Percentiles rank a stretch among this genome's conserved stretches.
phyloP scores from a whole-genome alignment of 2,797 vertebrate genomes.

The Pipistrellus pipistrellus region DNA sequence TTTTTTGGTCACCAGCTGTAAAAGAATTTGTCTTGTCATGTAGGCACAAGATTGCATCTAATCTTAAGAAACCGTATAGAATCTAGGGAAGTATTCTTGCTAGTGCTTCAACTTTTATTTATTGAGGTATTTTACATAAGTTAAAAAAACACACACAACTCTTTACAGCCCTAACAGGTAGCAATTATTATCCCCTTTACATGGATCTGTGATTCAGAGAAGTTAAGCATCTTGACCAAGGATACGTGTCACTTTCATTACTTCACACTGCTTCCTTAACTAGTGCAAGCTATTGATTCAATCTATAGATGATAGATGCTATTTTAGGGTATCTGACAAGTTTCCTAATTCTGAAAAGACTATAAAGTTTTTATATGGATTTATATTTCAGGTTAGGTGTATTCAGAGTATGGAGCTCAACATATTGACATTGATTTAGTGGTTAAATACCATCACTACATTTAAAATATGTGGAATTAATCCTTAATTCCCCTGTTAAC shows the following conservation, averaged over 20 bases:
- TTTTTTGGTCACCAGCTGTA: not conserved
- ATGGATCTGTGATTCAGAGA: slow-evolving; percentile 24
- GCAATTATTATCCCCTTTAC: not conserved
- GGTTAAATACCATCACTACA: not conserved
- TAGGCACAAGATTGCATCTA: not conserved
- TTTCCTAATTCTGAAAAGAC: slow-evolving; percentile 40
- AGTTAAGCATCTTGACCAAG: not conserved
- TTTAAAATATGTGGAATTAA: slow-evolving; percentile 18
- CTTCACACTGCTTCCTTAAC: not conserved
- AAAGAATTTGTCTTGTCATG: slow-evolving; percentile 28
- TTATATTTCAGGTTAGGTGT: slow-evolving; percentile 30
- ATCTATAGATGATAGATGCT: not conserved
- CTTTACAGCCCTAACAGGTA: not conserved
- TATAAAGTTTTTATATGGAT: slow-evolving; percentile 33
- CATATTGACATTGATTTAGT: not conserved
- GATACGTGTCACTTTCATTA: not conserved
- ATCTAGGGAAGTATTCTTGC: slow-evolving; percentile 22
- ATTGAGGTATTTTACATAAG: not conserved
- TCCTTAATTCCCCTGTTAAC: not conserved
- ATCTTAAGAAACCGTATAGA: not conserved
- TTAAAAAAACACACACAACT: slow-evolving; percentile 20
- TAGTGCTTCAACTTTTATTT: not conserved
- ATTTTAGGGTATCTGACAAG: not conserved
- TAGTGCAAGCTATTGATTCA: not conserved
- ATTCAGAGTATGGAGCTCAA: not conserved